A percentile compares a stretch with the other conserved stretches of the same genome.
Conservation (phyloP, 2,113 vertebrate species). For the Oreochromis spilurus region DNA sequence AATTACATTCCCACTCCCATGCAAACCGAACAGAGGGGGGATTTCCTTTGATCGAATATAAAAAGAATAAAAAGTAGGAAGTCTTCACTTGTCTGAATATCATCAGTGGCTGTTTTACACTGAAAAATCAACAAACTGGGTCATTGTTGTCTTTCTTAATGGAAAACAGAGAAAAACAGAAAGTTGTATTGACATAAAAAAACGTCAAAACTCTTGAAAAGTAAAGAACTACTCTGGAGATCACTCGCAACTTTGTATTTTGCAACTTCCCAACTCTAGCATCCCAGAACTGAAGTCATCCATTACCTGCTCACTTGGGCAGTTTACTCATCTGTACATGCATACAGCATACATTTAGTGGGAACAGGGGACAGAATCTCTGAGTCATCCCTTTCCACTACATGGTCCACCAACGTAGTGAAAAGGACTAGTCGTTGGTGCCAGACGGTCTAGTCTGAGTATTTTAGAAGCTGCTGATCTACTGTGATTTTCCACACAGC, state of each 20-base stretch:
- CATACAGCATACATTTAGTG: not conserved
- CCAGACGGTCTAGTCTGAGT: not conserved
- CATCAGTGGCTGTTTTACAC: not conserved
- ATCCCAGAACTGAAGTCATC: not conserved
- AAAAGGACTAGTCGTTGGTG: not conserved
- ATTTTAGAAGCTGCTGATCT: not conserved
- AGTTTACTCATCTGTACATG: not conserved
- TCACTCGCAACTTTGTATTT: not conserved
- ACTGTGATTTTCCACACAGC: not conserved
- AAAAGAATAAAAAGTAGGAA: not conserved
- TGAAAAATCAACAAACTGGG: not conserved
- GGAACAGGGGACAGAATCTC: not conserved
- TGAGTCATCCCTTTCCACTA: not conserved
- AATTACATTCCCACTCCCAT: not conserved
- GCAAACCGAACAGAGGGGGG: fast-evolving
- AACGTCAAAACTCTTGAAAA: not conserved
- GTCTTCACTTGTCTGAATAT: not conserved
- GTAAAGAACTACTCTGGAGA: not conserved
- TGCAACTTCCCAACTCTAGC: not conserved
- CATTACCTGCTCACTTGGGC: fast-evolving
- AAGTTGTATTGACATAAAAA: not conserved
- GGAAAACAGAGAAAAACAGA: not conserved
- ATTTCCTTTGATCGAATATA: not conserved
- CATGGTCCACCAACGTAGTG: not conserved
- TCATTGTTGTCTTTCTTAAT: not conserved